Evolutionary conservation across 2,113 vertebrate genomes (phyloP), one percentile per base, ranked within the genome.

Genomic region (Rhabdomys dilectus): DNA sequence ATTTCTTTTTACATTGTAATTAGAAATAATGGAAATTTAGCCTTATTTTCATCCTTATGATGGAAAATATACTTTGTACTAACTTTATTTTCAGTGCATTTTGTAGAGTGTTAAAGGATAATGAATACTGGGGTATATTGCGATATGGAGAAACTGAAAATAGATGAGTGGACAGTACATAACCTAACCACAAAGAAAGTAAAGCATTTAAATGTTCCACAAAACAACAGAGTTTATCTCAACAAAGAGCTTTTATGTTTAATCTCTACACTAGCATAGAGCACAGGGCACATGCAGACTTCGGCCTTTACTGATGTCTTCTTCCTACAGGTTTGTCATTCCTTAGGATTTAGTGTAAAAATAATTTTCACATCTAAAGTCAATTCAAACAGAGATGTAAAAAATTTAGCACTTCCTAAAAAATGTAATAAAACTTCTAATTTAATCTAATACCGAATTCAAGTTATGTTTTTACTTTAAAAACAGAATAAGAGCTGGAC

Each of bases 401-500:
- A 93, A 48, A 84, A 77, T 51, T 92, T 89, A 78, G 17, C 31
- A 39, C 73, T n/a, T 1, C 36, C 8, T 88, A 76, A 56, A 56
- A 78, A 81, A 89, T 42, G 16, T 31, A 72, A 77, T 56, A 9
- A 72, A 78, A 88, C 13, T 84, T 84, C 29, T n/a, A 72, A 42
- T 53, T 21, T 72, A 12, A 62, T 39, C 16, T 60, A 42, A 53
- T 39, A 1, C 2, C 29, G 4, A 68, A 92, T 82, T 94, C 34
- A n/a, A 93, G 87, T 91, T 94, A 88, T 70, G 13, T 80, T 68
- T 48, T 73, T 68, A 91, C 42, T 21, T 11, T 91, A 12, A 81
- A 78, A 88, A 68, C 80, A 39, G 56, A 82, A 42, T 26, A 9
- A 9, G 7, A n/a, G 56, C 3, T 16, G 7, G 6, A 29, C 36